Conservation (phyloP, 2,797 vertebrate genomes). For the Aphelocoma californica region DNA sequence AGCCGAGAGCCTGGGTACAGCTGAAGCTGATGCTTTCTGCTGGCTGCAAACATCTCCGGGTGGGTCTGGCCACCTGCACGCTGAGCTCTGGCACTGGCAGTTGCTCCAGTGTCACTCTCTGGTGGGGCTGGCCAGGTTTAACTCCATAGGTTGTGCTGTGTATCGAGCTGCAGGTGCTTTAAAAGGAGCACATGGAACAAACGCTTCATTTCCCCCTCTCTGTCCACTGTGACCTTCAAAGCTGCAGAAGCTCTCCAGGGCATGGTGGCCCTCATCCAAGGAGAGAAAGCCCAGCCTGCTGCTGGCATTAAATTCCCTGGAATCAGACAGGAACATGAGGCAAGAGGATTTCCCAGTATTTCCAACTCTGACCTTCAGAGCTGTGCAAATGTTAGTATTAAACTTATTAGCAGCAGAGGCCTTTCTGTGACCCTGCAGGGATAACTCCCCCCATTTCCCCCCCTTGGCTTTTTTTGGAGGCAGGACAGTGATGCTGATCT, state of each 20-base stretch:
- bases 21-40: background rate
- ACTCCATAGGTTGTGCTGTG: background rate
- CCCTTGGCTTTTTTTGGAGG: background rate
- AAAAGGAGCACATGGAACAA: background rate
- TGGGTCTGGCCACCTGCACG: background rate
- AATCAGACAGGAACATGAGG: background rate
- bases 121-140: background rate
- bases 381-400: background rate
- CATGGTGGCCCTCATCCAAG: background rate
- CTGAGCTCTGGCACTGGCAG: background rate
- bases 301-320: conserved; percentile 22
- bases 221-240: conserved; percentile 13
- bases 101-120: rapidly evolving
- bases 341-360: conserved; percentile 52
- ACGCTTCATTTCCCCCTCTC: background rate
- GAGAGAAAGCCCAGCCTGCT: conserved; percentile 4
- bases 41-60: background rate
- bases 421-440: background rate
- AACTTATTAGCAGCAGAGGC: background rate
- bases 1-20: rapidly evolving
- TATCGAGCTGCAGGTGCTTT: background rate
- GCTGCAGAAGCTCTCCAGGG: background rate
- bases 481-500: background rate
- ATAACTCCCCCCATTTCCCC: background rate
- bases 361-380: conserved; percentile 54